Base-by-base conservation (phyloP, 2,888 invertebrate genomes). In the Ophioninae sp. region DNA sequence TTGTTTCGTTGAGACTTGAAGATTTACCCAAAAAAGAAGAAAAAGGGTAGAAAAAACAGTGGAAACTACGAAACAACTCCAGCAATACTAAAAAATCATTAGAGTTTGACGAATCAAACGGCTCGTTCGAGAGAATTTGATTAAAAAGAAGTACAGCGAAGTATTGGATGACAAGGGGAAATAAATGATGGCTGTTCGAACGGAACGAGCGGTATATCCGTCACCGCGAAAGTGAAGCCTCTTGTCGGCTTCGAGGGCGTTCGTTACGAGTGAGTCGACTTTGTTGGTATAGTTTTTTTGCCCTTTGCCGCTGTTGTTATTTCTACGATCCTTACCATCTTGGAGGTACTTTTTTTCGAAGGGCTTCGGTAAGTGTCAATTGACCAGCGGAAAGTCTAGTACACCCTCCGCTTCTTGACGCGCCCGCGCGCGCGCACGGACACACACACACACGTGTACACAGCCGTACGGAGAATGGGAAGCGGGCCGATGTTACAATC, bases 301-400 rank as follows among this genome's bases (percentile, higher is more conserved):
- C n/a, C 5, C 7, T 0, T 5, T 39, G 23, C 17, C 13, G 68
- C 68, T 64, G 50, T 81, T 75, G 70, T 84, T 79, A 81, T 81
- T 79, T 50, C 56, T 20, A 23, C 37, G 75, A 81, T 81, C 78
- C 65, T 65, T 41, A 61, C 72, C 41, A 41, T 56, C 62, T 10
- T 56, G 50, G 65, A 61, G 62, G 68, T 17, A 62, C 67, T 64
- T 70, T 57, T 59, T 62, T 62, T 39, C 39, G 59, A 7, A 57
- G 23, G 30, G 30, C 73, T 72, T 61, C 69, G 74, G 75, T 82
- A 85, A 85, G 86, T 84, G 82, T 83, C 83, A 84, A 86, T 85
- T 82, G 85, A 85, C 79, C 74, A 78, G 65, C 57, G 37, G 64
- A 37, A 76, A 81, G 75, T 70, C 30, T 67, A 65, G 70, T 72